Evolutionary conservation across 2,113 vertebrate species (phyloP).

Genomic region (Pavo muticus): DNA sequence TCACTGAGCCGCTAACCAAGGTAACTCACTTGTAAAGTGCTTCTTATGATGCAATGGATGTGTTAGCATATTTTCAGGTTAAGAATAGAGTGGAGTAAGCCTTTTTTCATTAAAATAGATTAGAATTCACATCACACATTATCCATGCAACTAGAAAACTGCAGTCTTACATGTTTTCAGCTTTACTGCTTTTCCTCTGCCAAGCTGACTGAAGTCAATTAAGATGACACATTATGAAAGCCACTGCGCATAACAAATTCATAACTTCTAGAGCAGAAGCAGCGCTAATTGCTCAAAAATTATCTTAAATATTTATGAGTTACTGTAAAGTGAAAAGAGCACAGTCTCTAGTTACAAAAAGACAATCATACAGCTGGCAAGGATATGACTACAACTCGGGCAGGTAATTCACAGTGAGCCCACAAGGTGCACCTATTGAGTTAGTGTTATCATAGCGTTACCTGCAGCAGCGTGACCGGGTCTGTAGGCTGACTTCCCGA

Average conservation of each 20-base stretch:
- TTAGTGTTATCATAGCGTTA: too few species aligned
- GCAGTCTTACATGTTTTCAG: slow-evolving; percentile 20
- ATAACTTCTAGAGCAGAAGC: slow-evolving; percentile 52
- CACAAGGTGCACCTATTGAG: background rate
- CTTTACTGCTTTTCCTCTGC: slow-evolving; percentile 38
- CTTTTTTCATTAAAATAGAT: background rate
- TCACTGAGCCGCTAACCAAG: slow-evolving; percentile 30
- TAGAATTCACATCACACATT: slow-evolving; percentile 21
- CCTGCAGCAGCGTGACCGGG: background rate
- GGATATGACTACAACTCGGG: background rate
- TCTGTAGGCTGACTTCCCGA: background rate
- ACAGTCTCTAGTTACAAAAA: slow-evolving; percentile 16
- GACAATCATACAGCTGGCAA: background rate
- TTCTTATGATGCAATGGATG: slow-evolving; percentile 17
- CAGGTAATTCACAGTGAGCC: background rate
- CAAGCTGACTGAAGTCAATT: slow-evolving; percentile 60
- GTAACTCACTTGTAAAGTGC: slow-evolving; percentile 40
- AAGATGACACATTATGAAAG: slow-evolving; percentile 62
- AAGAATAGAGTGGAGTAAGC: slow-evolving; percentile 29
- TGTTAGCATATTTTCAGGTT: slow-evolving; percentile 54
- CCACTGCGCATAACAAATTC: slow-evolving; percentile 61
- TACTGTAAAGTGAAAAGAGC: slow-evolving; percentile 28
- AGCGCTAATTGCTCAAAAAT: slow-evolving; percentile 66
- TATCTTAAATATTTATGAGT: slow-evolving; percentile 60
- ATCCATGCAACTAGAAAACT: slow-evolving; percentile 54